Conservation (phyloP, 2,797 vertebrate genomes). For the Chaetophractus vellerosus region DNA sequence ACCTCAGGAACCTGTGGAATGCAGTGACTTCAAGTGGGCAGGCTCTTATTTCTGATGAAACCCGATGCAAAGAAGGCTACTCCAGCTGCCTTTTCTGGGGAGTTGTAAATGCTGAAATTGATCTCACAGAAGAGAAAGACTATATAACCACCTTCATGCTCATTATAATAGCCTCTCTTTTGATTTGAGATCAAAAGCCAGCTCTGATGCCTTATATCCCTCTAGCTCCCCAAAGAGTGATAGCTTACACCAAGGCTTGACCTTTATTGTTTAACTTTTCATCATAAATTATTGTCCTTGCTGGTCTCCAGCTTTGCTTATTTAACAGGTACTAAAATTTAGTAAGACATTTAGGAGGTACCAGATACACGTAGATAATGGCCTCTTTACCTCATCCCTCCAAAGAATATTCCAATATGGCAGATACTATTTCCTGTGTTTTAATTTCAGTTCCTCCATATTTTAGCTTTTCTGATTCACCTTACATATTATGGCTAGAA, state of each 20-base stretch:
- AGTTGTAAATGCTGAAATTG: neutral
- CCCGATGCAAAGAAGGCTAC: neutral
- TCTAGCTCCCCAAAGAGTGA: neutral
- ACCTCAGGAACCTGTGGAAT: neutral
- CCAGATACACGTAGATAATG: neutral
- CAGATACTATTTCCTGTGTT: neutral
- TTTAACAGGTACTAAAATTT: neutral
- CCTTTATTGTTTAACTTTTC: neutral
- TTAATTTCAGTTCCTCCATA: neutral
- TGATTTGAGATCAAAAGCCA: neutral
- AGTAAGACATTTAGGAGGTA: neutral
- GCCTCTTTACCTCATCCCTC: neutral
- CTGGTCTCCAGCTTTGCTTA: constrained; percentile 37
- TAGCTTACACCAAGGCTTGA: neutral
- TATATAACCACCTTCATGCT: neutral
- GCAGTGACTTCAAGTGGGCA: neutral
- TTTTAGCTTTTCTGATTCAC: constrained; percentile 14
- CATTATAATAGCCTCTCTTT: neutral
- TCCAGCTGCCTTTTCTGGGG: neutral
- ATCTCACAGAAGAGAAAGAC: neutral
- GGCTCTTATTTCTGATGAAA: neutral
- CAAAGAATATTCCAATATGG: neutral
- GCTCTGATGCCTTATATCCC: neutral
- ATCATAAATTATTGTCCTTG: constrained; percentile 38
- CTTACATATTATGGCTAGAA: neutral